Base-by-base conservation (phyloP, 2,888 invertebrate species). In the Pilophorus perplexus region DNA sequence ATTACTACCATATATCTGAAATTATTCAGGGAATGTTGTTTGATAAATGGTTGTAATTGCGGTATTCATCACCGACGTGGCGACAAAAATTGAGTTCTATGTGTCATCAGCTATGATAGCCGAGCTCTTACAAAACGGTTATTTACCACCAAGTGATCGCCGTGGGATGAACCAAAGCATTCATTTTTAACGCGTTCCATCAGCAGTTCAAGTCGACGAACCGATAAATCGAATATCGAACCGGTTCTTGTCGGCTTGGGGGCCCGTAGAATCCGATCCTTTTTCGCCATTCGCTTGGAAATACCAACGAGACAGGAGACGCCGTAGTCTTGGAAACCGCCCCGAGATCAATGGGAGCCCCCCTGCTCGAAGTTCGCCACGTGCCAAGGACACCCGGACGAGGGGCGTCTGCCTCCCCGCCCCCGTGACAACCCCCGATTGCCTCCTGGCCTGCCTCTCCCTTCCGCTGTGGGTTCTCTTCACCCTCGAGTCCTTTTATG, bases 271-370 rank as follows among this genome's bases (percentile, higher is more conserved):
- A 16, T 3, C 12, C 55, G 37, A 6, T 28, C 55, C 25, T 52
- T 25, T 28, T 18, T 28, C 25, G 25, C 16, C 52, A 52, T 28
- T 18, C 27, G 23, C 52, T 28, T 44, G 60, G 60, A 44, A 60
- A 60, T 60, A 42, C 25, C 14, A 20, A 38, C 27, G 52, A 27
- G 33, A 33, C 14, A 28, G 44, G 28, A 23, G 62, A 62, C 62
- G 62, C 62, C 48, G 48, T 62, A 38, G 10, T 52, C 40, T 6
- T 37, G 25, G 64, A 50, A 50, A 64, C 64, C 3, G 8, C 6
- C n/a, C n/a, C n/a, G 48, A 33, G 62, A 62, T 62, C 62, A 62
- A 62, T 62, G 62, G 62, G 62, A n/a, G n/a, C n/a, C n/a, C n/a
- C n/a, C n/a, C 48, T 38, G 8, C 64, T 25, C 22, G 20, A 18